Percentiles rank a stretch among this genome's conserved stretches.
These are phyloP conservation scores for Reticulitermes speratus DNA, from an alignment of 1,140 invertebrate species.

Conservation along the genomic window DNA sequence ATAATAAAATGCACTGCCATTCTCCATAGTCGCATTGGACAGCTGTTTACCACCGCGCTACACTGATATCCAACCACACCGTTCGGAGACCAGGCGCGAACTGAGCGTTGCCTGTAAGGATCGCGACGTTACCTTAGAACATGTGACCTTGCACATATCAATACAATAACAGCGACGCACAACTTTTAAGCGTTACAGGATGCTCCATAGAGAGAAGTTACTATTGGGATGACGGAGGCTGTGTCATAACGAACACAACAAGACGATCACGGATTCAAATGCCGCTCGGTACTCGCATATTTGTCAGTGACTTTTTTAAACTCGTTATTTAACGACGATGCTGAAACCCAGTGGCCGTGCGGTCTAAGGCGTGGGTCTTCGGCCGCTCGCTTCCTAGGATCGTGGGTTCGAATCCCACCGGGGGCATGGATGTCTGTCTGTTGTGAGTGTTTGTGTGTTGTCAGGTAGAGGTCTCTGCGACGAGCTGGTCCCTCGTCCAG, in stretches of 20 bases:
- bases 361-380: too few species aligned
- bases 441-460: too few species aligned
- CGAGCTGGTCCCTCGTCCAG: too few species aligned
- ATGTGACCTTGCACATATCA: not conserved
- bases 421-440: too few species aligned
- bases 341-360: too few species aligned
- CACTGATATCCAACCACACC: not conserved
- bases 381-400: too few species aligned
- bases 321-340: too few species aligned
- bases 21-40: not conserved
- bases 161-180: not conserved
- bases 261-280: not conserved
- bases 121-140: not conserved
- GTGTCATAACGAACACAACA: not conserved
- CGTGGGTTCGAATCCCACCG: too few species aligned
- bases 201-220: not conserved
- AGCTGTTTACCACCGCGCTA: not conserved
- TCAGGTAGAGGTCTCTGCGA: too few species aligned
- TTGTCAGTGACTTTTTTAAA: too few species aligned
- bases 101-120: not conserved
- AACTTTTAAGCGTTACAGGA: not conserved
- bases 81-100: not conserved
- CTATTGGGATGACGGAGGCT: not conserved
- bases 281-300: too few species aligned
- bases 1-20: not conserved